Evolutionary conservation across 2,888 invertebrate genomes (phyloP), one percentile per base, ranked within the genome.

Genomic region (Pseudanteris insignis): DNA sequence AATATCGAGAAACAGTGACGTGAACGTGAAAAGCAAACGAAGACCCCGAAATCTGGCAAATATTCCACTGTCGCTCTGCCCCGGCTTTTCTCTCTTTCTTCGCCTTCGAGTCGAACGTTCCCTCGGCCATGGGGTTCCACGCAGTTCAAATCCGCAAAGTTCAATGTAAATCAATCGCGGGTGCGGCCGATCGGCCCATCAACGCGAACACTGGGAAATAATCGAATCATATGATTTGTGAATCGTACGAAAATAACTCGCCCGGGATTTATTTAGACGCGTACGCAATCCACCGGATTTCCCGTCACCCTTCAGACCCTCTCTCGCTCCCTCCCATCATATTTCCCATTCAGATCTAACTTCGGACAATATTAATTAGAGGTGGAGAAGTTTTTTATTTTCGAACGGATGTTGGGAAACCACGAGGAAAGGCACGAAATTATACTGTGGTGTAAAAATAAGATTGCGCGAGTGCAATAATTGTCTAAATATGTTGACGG

Each of bases 1-100:
- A 65, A 67, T 64, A 63, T 64, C 60, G 57, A 63, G 59, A 50
- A 61, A 41, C 54, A 46, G 4, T 55, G 57, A 57, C 44, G 38
- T 38, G 25, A 33, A 61, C 38, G 63, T 60, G 60, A 59, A 59
- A 65, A 61, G 29, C 41, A 58, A n/a, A n/a, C 47, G 25, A 30
- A 57, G 55, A 54, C 48, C 55, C 38, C 43, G 48, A 60, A 65
- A 63, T 54, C 44, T 32, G 30, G 12, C 44, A 41, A 54, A 57
- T 60, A n/a, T n/a, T n/a, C n/a, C n/a, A n/a, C n/a, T n/a, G n/a
- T n/a, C n/a, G n/a, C n/a, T n/a, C n/a, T n/a, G n/a, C n/a, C n/a
- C n/a, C n/a, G n/a, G n/a, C 57, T 29, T 37, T n/a, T 29, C 18
- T 12, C 18, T 9, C 15, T 6, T 3, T 3, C 12, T 30, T 29